Conservation (phyloP, 2,888 invertebrate genomes). For the Nowickia ferox region DNA sequence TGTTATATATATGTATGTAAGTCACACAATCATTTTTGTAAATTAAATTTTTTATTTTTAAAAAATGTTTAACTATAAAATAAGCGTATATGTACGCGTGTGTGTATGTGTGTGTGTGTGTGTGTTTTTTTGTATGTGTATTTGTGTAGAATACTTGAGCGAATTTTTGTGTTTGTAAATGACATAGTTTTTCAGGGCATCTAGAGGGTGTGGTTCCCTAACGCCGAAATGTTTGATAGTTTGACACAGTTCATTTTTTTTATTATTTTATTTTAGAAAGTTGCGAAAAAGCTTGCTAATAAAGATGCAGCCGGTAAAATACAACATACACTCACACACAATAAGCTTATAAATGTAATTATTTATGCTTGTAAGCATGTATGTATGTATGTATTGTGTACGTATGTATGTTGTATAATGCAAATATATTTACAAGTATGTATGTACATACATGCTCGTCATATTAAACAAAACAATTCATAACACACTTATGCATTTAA, state of each 20-base stretch:
- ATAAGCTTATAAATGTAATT: no score
- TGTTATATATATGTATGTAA: not conserved
- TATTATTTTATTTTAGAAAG: conserved; percentile 46
- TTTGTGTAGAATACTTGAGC: not conserved
- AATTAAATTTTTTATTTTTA: conserved; percentile 36
- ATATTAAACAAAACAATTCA: not conserved
- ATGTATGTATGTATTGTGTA: not conserved
- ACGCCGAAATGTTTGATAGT: conserved; percentile 70
- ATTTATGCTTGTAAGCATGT: not conserved
- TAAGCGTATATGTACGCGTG: conserved; percentile 1
- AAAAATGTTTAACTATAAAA: conserved; percentile 31
- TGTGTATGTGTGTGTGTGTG: not conserved
- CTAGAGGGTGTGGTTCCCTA: conserved; percentile 80
- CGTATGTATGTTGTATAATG: not conserved
- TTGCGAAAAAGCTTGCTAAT: conserved; percentile 61
- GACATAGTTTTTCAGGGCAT: conserved; percentile 79
- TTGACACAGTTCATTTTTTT: conserved; percentile 60
- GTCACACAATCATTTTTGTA: conserved; percentile 14
- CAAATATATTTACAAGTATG: not conserved
- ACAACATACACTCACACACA: conserved; percentile 24
- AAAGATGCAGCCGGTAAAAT: conserved; percentile 51
- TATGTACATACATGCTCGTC: not conserved
- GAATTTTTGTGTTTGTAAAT: conserved; percentile 29
- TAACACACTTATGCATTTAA: not conserved
- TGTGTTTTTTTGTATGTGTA: not conserved